Base-by-base conservation (phyloP, 1,140 invertebrate species). In the Lordiphosa mommai region DNA sequence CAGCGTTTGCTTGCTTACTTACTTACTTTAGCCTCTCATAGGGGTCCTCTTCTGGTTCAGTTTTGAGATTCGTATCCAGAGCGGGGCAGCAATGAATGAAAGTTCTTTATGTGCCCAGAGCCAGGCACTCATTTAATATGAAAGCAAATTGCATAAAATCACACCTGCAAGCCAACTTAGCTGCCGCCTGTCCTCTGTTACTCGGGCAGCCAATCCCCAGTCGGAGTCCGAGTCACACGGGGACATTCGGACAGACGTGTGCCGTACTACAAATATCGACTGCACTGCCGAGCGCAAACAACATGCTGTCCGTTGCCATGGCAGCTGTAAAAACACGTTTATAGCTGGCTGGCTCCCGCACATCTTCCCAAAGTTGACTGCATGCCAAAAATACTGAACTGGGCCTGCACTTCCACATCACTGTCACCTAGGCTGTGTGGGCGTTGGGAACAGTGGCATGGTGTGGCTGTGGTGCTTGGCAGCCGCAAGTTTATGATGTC, bases 71-170 rank as follows among this genome's bases (percentile, higher is more conserved):
- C 49, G 41, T 43, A 40, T 46, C 36, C 30, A 30, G 16, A 9
- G 61, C 41, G 36, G n/a, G 12, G 30, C 7, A 43, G 55, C 65
- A 69, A 73, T 82, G 71, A 82, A 80, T 82, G 66, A 84, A 76
- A 72, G 76, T 84, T 82, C 56, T 79, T 65, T 72, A 72, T 64
- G 40, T 66, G 44, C 40, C 43, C 29, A 44, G 20, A 36, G 61
- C 61, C 49, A 56, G 70, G 70, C 63, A 86, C 80, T 85, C 79
- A 85, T 85, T 85, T 85, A 85, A 85, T 85, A 85, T 85, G 79
- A 86, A 79, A 85, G 79, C 79, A 85, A 85, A 85, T 85, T 85
- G 79, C 80, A 85, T 85, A 85, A 85, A 85, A 85, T 85, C 79
- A 79, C 79, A 85, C 79, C 79, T 85, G 79, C 79, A 77, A 79